Percentiles rank a stretch among this genome's conserved stretches.
Evolutionary conservation across 2,797 vertebrate genomes (phyloP).

Genomic region (Melopsittacus undulatus): DNA sequence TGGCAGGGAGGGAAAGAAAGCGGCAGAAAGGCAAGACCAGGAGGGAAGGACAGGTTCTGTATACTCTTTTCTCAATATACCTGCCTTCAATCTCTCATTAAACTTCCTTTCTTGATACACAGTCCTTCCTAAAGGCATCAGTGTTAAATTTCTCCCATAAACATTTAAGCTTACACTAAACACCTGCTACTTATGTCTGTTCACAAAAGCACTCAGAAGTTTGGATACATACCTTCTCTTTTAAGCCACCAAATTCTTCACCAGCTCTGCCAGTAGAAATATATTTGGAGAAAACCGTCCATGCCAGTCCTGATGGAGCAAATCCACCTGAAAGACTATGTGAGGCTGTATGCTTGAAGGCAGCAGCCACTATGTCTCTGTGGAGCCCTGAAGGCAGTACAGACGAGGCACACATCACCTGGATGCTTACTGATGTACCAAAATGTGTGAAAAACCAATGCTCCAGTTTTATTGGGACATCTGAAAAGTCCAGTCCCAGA

Average conservation of each 20-base stretch:
- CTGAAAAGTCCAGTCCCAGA: not conserved
- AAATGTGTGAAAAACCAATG: not conserved
- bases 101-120: not conserved
- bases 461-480: not conserved
- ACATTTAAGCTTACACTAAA: not conserved
- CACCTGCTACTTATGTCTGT: not conserved
- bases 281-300: not conserved
- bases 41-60: not conserved
- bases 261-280: not conserved
- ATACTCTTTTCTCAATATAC: not conserved
- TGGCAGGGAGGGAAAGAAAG: not conserved
- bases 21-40: not conserved
- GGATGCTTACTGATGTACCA: not conserved
- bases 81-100: not conserved
- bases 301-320: not conserved
- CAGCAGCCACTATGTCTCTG: rapidly evolving
- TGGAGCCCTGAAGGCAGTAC: not conserved
- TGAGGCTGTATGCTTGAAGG: not conserved
- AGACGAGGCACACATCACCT: not conserved
- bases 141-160: not conserved
- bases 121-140: not conserved
- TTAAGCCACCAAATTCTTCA: not conserved
- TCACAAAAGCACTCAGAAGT: not conserved
- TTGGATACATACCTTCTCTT: not conserved
- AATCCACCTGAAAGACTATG: not conserved